Evolutionary conservation across 1,140 invertebrate genomes (phyloP).

Genomic region (Drosophila oshimai): DNA sequence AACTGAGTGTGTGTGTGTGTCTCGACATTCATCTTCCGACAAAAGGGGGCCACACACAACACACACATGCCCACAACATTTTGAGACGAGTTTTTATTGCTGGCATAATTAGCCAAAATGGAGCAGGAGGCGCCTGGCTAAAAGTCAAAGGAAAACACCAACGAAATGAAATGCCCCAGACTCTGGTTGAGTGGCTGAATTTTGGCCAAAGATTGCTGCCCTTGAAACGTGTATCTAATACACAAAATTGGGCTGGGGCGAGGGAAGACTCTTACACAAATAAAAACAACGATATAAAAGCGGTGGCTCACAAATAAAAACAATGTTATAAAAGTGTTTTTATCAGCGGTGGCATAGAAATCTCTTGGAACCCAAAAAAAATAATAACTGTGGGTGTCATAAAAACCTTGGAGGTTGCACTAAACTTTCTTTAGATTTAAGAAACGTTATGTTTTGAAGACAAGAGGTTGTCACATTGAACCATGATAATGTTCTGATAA

Average conservation of each 20-base stretch:
- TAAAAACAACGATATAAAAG: too few species aligned
- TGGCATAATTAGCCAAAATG: conserved; percentile 53
- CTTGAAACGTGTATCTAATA: conserved; percentile 66
- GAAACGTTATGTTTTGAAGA: too few species aligned
- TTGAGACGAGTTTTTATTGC: conserved; percentile 59
- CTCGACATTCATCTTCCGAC: conserved; percentile 47
- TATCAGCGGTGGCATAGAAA: background rate
- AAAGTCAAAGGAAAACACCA: conserved; percentile 21
- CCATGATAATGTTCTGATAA: too few species aligned
- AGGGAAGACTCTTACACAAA: background rate
- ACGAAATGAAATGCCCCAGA: conserved; percentile 11
- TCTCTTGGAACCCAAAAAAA: background rate
- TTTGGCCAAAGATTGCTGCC: conserved; percentile 16
- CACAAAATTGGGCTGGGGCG: conserved; percentile 11
- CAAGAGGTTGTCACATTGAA: too few species aligned
- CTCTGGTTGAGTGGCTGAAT: conserved; percentile 1
- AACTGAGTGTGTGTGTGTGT: conserved; percentile 9
- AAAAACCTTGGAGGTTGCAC: too few species aligned
- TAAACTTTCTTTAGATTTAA: too few species aligned
- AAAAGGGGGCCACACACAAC: conserved; percentile 5
- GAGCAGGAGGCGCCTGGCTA: conserved; percentile 11
- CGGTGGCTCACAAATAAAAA: background rate
- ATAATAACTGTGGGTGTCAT: too few species aligned
- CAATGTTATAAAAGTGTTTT: background rate
- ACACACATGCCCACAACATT: conserved; percentile 19